A percentile compares a stretch with the other conserved stretches of the same genome.
These are phyloP conservation scores for Channallabes apus DNA, from an alignment of 2,797 vertebrate genomes.

Conservation along the genomic window DNA sequence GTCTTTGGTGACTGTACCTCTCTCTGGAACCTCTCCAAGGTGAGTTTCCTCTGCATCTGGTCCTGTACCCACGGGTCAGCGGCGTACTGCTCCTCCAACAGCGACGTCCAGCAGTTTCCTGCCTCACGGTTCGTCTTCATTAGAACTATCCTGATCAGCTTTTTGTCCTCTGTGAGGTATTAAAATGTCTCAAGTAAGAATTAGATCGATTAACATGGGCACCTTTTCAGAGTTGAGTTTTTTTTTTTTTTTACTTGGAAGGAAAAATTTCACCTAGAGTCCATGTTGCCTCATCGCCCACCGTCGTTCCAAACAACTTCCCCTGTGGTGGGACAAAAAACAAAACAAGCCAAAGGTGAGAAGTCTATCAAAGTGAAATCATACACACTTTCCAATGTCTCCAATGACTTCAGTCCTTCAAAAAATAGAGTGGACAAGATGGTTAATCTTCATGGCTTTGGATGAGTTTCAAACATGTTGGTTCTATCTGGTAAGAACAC, in stretches of 20 bases:
- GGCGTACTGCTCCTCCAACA: slow-evolving; percentile 89
- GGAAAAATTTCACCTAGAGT: slow-evolving; percentile 82
- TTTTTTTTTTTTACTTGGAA: background rate
- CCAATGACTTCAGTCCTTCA: background rate
- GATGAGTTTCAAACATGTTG: background rate
- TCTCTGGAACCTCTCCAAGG: slow-evolving; percentile 92
- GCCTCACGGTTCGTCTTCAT: slow-evolving; percentile 94
- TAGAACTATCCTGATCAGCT: slow-evolving; percentile 88
- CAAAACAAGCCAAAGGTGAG: background rate
- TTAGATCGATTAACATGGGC: too few relatives aligned
- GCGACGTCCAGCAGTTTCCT: slow-evolving; percentile 94
- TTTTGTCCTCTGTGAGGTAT: slow-evolving; percentile 84
- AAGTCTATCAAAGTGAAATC: background rate
- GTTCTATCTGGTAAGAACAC: background rate
- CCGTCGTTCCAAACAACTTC: slow-evolving; percentile 85
- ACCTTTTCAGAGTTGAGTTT: background rate
- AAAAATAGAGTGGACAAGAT: background rate
- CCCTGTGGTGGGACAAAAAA: slow-evolving; percentile 73
- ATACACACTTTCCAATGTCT: background rate
- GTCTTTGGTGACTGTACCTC: slow-evolving; percentile 73
- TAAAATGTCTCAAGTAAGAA: background rate
- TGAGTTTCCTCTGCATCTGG: slow-evolving; percentile 98
- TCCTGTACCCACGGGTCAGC: slow-evolving; percentile 95
- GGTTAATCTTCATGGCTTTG: background rate
- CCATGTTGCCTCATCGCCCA: slow-evolving; percentile 93